A percentile compares a stretch with the other conserved stretches of the same genome.
phyloP scores from a whole-genome alignment of 2,888 invertebrate species.

The Quadriops clusia region DNA sequence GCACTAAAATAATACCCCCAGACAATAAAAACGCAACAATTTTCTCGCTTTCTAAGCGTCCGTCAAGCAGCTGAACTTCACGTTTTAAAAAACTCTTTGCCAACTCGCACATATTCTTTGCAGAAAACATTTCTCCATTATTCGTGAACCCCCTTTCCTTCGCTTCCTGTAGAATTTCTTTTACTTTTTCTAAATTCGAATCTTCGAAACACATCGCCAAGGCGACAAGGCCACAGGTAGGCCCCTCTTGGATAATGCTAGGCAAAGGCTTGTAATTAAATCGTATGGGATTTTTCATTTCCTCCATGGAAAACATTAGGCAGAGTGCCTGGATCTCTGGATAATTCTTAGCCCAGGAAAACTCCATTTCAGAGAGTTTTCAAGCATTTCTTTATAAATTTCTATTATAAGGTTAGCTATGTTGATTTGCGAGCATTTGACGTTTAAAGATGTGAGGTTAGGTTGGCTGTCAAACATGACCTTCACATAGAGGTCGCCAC shows the following conservation, averaged over 20 bases:
- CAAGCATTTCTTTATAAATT: no score
- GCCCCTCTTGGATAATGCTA: conserved; percentile 42
- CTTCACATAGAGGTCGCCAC: no score
- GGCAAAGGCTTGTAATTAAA: conserved; percentile 28
- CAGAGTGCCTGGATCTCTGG: conserved; percentile 49
- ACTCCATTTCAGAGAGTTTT: conserved; percentile 27
- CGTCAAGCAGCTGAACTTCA: conserved; percentile 36
- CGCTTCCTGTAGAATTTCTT: conserved; percentile 45
- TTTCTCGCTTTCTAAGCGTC: conserved; percentile 32
- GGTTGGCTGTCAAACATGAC: no score
- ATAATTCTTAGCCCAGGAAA: conserved; percentile 45
- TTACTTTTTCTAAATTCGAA: conserved; percentile 45
- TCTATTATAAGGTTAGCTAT: no score
- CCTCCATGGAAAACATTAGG: conserved; percentile 42
- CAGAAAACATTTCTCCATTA: conserved; percentile 85
- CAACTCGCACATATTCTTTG: conserved; percentile 53
- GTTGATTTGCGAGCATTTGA: no score
- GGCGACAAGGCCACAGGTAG: conserved; percentile 83
- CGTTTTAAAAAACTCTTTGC: conserved; percentile 45
- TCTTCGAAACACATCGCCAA: conserved; percentile 64
- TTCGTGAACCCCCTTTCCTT: conserved; percentile 54
- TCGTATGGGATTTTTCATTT: conserved; percentile 38
- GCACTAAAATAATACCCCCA: conserved; percentile 38
- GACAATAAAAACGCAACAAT: conserved; percentile 33
- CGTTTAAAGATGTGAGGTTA: no score